Conservation (phyloP, 2,797 vertebrate species). For the Channallabes apus region DNA sequence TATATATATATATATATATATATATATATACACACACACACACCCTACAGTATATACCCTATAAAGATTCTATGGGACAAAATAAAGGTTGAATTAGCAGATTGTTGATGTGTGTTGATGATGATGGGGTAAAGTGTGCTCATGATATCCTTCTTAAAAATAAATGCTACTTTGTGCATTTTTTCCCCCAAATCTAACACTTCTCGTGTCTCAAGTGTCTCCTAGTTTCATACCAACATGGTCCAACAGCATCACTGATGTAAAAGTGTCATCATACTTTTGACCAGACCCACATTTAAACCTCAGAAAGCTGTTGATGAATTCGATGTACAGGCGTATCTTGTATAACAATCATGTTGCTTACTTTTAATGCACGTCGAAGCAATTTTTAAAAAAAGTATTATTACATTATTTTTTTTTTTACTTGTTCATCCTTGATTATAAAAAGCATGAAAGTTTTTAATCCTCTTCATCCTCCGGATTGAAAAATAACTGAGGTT, state of each 20-base stretch:
- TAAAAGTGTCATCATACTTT: neutral
- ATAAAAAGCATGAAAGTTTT: neutral
- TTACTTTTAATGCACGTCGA: neutral
- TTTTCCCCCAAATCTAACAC: neutral
- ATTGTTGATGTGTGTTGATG: neutral
- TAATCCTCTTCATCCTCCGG: neutral
- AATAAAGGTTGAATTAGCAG: neutral
- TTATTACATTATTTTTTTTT: too few species aligned
- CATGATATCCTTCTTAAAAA: neutral
- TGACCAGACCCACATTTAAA: neutral
- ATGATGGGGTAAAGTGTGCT: neutral
- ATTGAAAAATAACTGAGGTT: neutral
- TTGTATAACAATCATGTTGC: neutral
- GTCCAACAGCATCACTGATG: neutral
- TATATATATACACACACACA: too few species aligned
- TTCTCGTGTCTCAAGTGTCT: neutral
- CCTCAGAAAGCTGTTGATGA: neutral
- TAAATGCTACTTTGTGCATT: neutral
- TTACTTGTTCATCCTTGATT: neutral
- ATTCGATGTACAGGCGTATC: neutral
- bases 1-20: too few species aligned
- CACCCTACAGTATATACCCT: neutral
- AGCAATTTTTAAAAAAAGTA: neutral
- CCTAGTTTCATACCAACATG: neutral
- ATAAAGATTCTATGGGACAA: neutral